Base-by-base conservation (phyloP, 2,797 vertebrate genomes). In the Lates japonicus region DNA sequence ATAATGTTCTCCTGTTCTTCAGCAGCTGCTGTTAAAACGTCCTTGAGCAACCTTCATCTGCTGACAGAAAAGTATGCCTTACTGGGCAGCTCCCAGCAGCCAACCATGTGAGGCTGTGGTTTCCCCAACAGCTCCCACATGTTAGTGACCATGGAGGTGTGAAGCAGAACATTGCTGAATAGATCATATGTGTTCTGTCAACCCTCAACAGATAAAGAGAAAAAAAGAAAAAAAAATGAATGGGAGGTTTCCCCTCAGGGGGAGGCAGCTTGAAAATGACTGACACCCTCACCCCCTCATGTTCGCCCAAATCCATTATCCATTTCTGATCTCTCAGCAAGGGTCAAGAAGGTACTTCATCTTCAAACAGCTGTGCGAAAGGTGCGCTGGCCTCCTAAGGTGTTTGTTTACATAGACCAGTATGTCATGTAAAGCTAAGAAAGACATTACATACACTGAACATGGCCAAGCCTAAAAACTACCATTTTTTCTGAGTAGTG, bases 271-370 rank as follows among this genome's bases (percentile, higher is more conserved):
- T 83, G 67, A 81, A 84, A 85, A 80, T 0, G 49, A 71, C 51
- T 33, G 57, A 16, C 42, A 9, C 41, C n/a, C 25, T 19, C 35
- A 12, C 52, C 35, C 29, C 4, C n/a, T 22, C 17, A 5, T 70
- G 61, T 82, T 86, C 49, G 2, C 63, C 71, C 74, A 69, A 87
- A 87, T 88, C 83, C 73, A 78, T 89, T 90, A 89, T 91, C 84
- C 80, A 72, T 87, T 81, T 84, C 76, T 83, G 87, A 86, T 89
- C 67, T 86, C 68, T 71, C 14, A 0, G 70, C 70, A 44, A 78
- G 77, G 78, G 78, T 35, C 52, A 13, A 65, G 37, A 13, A 77
- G 77, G 78, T 67, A 75, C 79, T 85, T 85, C 76, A 82, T 88
- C 86, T 88, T 87, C 74, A 85, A 81, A 82, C 78, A 60, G 82